Evolutionary conservation across 2,888 invertebrate genomes (phyloP).

Genomic region (Scaptomyza tumidula): DNA sequence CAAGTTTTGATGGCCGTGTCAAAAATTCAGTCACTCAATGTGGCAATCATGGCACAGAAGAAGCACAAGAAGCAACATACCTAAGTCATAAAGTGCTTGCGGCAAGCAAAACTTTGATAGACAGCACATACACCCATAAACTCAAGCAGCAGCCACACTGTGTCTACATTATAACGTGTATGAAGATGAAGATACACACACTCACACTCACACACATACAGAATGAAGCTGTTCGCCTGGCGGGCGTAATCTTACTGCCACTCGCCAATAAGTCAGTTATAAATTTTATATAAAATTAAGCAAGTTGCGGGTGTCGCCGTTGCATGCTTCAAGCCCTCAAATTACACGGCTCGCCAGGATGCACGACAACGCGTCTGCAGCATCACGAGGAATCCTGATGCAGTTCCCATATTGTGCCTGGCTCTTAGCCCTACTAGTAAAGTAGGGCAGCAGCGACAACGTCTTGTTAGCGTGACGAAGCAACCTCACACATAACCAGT

Average conservation of each 20-base stretch:
- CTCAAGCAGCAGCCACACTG: slow-evolving; percentile 22
- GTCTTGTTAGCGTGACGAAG: slow-evolving; percentile 54
- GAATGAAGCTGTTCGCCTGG: slow-evolving; percentile 39
- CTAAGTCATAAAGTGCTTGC: slow-evolving; percentile 51
- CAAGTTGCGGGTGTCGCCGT: slow-evolving; percentile 45
- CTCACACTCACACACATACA: not conserved
- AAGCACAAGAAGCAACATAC: slow-evolving; percentile 20
- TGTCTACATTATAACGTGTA: slow-evolving; percentile 64
- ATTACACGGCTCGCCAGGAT: slow-evolving; percentile 41
- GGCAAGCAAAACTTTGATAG: slow-evolving; percentile 55
- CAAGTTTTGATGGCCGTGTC: slow-evolving; percentile 54
- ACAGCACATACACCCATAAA: slow-evolving; percentile 18
- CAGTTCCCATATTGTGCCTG: slow-evolving; percentile 51
- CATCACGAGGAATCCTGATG: not conserved
- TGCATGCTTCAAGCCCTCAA: slow-evolving; percentile 43
- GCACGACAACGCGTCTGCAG: slow-evolving; percentile 2
- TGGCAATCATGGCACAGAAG: slow-evolving; percentile 28
- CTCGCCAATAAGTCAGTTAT: slow-evolving; percentile 80
- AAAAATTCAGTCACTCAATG: slow-evolving; percentile 46
- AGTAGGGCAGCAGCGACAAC: slow-evolving; percentile 49
- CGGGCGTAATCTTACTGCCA: slow-evolving; percentile 71
- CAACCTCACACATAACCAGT: slow-evolving; percentile 22
- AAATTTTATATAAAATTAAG: slow-evolving; percentile 79
- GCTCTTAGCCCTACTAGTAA: slow-evolving; percentile 40
- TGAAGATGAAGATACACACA: slow-evolving; percentile 9